These are phyloP conservation scores for Gonatopus flavifemur DNA, from an alignment of 1,140 invertebrate genomes.

Conservation along the genomic window DNA sequence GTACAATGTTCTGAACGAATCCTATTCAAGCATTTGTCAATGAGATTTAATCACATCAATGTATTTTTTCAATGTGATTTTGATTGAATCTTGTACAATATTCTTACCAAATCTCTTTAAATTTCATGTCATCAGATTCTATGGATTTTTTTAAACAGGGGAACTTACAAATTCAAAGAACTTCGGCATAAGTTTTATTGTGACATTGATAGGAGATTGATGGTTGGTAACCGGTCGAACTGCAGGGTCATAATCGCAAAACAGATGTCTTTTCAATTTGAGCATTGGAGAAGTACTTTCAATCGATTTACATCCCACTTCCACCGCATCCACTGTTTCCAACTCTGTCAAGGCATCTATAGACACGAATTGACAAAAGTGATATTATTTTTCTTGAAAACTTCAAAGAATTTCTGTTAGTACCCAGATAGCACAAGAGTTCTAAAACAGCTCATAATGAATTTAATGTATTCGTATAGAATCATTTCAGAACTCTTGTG, in stretches of 20 bases:
- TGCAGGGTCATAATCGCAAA: slow-evolving; percentile 58
- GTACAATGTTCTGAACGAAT: too few relatives aligned
- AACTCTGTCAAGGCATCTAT: background rate
- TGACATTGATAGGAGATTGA: slow-evolving; percentile 48
- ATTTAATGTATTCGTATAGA: slow-evolving; percentile 3
- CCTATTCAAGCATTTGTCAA: too few relatives aligned
- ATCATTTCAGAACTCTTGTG: too few relatives aligned
- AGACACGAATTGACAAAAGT: background rate
- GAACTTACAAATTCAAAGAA: slow-evolving; percentile 60
- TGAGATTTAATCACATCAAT: too few relatives aligned
- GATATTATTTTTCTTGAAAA: background rate
- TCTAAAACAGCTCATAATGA: background rate
- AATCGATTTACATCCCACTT: slow-evolving; percentile 32
- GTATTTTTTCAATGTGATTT: too few relatives aligned
- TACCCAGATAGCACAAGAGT: background rate
- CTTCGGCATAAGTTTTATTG: slow-evolving; percentile 54
- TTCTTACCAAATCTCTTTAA: too few relatives aligned
- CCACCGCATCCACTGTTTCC: background rate
- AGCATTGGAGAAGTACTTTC: slow-evolving; percentile 21
- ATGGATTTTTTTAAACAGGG: too few relatives aligned
- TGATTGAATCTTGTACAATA: too few relatives aligned
- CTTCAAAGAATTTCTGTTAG: background rate
- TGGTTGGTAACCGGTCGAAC: slow-evolving; percentile 51
- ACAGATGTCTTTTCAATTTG: slow-evolving; percentile 52
- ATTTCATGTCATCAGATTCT: too few relatives aligned